Evolutionary conservation across 2,888 invertebrate genomes (phyloP).

Genomic region (Scaptodrosophila latifasciaeformis): DNA sequence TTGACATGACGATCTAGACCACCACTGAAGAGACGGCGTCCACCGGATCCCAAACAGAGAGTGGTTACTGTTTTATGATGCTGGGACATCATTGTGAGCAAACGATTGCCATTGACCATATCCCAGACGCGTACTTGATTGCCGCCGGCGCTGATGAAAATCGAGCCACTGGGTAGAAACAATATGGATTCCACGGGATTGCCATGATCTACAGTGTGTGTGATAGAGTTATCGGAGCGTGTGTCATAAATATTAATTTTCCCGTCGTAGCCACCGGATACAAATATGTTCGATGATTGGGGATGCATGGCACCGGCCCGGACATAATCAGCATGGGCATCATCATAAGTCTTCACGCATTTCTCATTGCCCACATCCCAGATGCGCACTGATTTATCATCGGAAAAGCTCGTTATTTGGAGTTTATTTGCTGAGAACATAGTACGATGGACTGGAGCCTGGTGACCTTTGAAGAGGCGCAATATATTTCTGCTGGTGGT

Average conservation of each 20-base stretch:
- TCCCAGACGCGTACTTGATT: constrained; percentile 96
- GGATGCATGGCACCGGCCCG: too few relatives aligned
- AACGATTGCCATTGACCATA: constrained; percentile 84
- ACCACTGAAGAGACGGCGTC: constrained; percentile 89
- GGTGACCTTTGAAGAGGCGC: constrained; percentile 90
- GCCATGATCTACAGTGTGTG: constrained; percentile 87
- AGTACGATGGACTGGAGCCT: constrained; percentile 85
- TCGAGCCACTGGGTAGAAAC: constrained; percentile 91
- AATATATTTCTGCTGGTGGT: constrained; percentile 87
- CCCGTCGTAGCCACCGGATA: constrained; percentile 93
- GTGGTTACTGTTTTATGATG: constrained; percentile 98
- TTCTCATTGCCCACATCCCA: too few relatives aligned
- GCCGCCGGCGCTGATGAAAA: constrained; percentile 94
- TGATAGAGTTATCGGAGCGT: constrained; percentile 79
- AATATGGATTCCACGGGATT: constrained; percentile 92
- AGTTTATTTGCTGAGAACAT: constrained; percentile 87
- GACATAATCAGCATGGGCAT: too few relatives aligned
- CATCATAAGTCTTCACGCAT: too few relatives aligned
- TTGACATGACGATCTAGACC: constrained; percentile 96
- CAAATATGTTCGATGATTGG: too few relatives aligned
- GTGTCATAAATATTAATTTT: constrained; percentile 91
- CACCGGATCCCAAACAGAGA: constrained; percentile 86
- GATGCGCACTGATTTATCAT: too few relatives aligned
- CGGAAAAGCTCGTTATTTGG: constrained; percentile 90
- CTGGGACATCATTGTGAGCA: constrained; percentile 88